Conservation (phyloP, 64 coral and sea anemone genomes). For the Hydrozoanthus tunicans region DNA sequence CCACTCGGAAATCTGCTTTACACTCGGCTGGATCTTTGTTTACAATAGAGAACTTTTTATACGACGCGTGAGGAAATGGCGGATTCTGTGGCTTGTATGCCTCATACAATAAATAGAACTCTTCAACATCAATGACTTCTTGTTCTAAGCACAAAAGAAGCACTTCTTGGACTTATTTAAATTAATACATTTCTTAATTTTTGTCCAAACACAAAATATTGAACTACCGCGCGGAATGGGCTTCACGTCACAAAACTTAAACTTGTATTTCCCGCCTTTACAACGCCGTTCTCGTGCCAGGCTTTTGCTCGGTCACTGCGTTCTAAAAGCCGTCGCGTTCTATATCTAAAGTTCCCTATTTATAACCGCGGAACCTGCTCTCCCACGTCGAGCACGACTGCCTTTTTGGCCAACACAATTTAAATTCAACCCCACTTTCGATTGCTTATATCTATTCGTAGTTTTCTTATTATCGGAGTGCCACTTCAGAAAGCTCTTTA, state of each 20-base stretch:
- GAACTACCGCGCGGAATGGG: neutral
- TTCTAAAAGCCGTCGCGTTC: neutral
- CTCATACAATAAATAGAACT: constrained; percentile 53
- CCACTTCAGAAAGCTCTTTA: too few relatives aligned
- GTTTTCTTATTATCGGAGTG: too few relatives aligned
- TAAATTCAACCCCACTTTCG: too few relatives aligned
- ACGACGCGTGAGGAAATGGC: constrained; percentile 37
- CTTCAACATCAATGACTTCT: constrained; percentile 7
- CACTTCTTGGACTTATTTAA: constrained; percentile 59
- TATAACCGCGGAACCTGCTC: too few relatives aligned
- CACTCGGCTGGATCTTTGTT: constrained; percentile 48
- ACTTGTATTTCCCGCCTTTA: constrained; percentile 33
- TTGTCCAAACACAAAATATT: neutral
- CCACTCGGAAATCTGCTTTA: too few relatives aligned
- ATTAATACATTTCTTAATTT: constrained; percentile 3
- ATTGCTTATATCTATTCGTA: too few relatives aligned
- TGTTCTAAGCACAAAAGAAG: constrained; percentile 63
- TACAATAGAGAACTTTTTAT: constrained; percentile 14
- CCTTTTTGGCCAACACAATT: too few relatives aligned
- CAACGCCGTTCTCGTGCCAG: neutral
- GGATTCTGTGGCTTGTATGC: constrained; percentile 54
- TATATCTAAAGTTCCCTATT: too few relatives aligned
- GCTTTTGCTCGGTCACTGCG: neutral
- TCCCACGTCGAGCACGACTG: too few relatives aligned
- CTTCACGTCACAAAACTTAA: constrained; percentile 55